phyloP scores from a whole-genome alignment of 1,140 invertebrate species.

The Tetramorium parvispinum region DNA sequence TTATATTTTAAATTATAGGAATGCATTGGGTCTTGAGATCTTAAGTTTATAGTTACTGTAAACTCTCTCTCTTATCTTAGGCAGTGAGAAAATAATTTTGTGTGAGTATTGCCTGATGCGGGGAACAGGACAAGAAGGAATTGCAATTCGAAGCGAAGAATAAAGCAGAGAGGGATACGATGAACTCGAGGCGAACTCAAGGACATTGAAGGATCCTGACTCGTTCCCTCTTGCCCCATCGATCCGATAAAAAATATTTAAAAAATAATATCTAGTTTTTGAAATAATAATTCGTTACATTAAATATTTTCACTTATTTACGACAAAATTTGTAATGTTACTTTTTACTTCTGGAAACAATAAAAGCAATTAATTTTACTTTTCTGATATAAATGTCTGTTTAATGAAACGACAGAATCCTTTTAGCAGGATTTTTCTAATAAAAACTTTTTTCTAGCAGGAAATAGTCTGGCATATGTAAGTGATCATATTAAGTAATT shows the following conservation, averaged over 20 bases:
- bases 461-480: neutral
- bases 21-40: neutral
- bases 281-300: neutral
- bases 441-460: neutral
- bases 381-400: neutral
- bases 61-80: neutral
- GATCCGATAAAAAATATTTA: slow-evolving; percentile 19
- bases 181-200: slow-evolving; percentile 30
- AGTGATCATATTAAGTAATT: neutral
- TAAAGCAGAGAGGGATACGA: slow-evolving; percentile 29
- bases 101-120: slow-evolving; percentile 32
- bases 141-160: slow-evolving; percentile 6
- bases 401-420: slow-evolving; percentile 9
- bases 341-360: neutral
- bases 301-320: neutral
- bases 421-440: neutral
- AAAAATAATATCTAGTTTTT: neutral
- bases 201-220: slow-evolving; percentile 29
- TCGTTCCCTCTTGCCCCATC: neutral
- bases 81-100: neutral
- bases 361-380: neutral
- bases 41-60: neutral
- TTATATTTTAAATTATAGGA: neutral
- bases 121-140: slow-evolving; percentile 19
- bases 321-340: neutral